Evolutionary conservation across 2,888 invertebrate genomes (phyloP).

Genomic region (Cosmia pyralina): DNA sequence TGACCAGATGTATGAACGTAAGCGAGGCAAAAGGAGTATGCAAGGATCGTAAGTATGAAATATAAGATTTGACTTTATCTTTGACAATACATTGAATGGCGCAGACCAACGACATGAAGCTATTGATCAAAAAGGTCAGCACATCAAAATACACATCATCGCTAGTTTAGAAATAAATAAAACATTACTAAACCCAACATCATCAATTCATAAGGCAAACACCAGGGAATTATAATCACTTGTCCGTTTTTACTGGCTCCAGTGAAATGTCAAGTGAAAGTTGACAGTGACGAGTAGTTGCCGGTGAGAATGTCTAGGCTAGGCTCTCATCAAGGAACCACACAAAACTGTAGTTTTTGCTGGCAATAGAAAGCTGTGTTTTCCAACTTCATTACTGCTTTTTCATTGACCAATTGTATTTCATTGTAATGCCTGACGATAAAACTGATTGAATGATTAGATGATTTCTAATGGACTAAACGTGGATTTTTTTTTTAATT

Average conservation of each 20-base stretch:
- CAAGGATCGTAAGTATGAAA: neutral
- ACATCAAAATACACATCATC: neutral
- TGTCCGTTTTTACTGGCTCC: constrained; percentile 36
- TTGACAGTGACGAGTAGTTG: constrained; percentile 65
- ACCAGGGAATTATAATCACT: constrained; percentile 1
- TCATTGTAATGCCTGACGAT: neutral
- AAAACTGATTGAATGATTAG: too few relatives aligned
- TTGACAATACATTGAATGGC: too few relatives aligned
- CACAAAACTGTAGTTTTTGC: constrained; percentile 38
- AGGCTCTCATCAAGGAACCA: constrained; percentile 31
- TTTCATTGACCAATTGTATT: neutral
- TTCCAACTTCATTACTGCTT: neutral
- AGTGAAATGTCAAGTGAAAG: constrained; percentile 59
- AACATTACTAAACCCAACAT: neutral
- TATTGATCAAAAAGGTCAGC: neutral
- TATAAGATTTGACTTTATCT: neutral
- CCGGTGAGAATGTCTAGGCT: constrained; percentile 66
- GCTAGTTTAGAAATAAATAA: too few relatives aligned
- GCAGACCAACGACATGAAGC: neutral
- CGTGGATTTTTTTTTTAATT: too few relatives aligned
- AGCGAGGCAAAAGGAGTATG: too few relatives aligned
- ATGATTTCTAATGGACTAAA: too few relatives aligned
- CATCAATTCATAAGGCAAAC: constrained; percentile 2
- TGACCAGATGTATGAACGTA: too few relatives aligned
- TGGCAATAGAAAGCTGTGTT: constrained; percentile 24